These are phyloP conservation scores for Parasteatoda lunata DNA, from an alignment of 2,888 invertebrate genomes.

Conservation along the genomic window DNA sequence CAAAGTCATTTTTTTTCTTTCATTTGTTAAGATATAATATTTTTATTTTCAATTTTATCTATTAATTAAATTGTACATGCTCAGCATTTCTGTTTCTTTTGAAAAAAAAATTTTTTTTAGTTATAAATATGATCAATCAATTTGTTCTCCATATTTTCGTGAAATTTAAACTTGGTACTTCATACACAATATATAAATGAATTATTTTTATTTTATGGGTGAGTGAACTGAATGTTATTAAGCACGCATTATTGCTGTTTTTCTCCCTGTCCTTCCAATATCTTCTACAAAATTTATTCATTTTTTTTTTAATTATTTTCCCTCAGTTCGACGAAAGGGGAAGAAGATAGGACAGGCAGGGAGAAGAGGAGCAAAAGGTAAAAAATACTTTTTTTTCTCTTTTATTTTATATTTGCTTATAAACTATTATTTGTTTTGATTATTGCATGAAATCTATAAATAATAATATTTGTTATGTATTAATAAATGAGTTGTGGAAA, in stretches of 20 bases:
- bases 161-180: too few relatives aligned
- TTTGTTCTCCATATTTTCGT: too few relatives aligned
- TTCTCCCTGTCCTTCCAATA: constrained; percentile 63
- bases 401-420: not conserved
- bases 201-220: too few relatives aligned
- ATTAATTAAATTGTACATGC: too few relatives aligned
- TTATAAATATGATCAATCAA: too few relatives aligned
- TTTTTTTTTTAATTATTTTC: constrained; percentile 44
- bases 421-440: not conserved
- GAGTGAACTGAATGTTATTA: not conserved
- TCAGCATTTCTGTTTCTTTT: too few relatives aligned
- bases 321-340: constrained; percentile 62
- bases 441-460: not conserved
- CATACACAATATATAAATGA: too few relatives aligned
- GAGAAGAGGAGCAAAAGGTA: constrained; percentile 66
- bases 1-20: too few relatives aligned
- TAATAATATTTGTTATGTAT: not conserved
- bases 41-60: too few relatives aligned
- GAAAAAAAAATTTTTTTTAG: too few relatives aligned
- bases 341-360: constrained; percentile 64
- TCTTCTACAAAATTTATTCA: constrained; percentile 1
- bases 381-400: constrained; percentile 16
- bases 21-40: too few relatives aligned
- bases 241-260: constrained; percentile 31
- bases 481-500: too few relatives aligned